Evolutionary conservation across 2,797 vertebrate species (phyloP).

Genomic region (Enteromius radiatus): DNA sequence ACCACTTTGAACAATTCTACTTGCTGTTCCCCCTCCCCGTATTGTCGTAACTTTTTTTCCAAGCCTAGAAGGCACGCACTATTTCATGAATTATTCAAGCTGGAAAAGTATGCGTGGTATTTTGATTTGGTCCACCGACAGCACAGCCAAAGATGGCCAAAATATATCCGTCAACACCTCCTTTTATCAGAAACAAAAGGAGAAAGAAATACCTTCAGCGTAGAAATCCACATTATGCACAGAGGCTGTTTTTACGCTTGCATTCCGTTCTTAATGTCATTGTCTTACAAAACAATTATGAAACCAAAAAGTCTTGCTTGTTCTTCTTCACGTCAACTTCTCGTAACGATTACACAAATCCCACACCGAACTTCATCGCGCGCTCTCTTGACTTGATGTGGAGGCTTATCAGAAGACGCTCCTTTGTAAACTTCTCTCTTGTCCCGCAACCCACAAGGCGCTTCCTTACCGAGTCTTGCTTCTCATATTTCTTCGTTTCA

Average conservation of each 20-base stretch:
- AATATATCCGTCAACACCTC: conserved; percentile 56
- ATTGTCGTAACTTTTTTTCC: conserved; percentile 63
- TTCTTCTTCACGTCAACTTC: conserved; percentile 58
- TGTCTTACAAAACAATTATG: neutral
- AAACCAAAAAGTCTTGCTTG: conserved; percentile 30
- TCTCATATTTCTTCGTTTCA: conserved; percentile 43
- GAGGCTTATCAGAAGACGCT: conserved; percentile 32
- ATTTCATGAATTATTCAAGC: conserved; percentile 70
- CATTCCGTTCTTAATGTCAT: conserved; percentile 36
- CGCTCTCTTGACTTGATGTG: conserved; percentile 44
- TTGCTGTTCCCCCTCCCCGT: conserved; percentile 65
- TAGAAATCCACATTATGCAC: conserved; percentile 55
- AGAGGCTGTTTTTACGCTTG: conserved; percentile 40
- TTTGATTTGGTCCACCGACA: conserved; percentile 53
- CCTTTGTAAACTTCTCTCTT: conserved; percentile 48
- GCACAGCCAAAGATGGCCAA: conserved; percentile 31
- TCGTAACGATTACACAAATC: conserved; percentile 63
- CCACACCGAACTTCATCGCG: conserved; percentile 49
- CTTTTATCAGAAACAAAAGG: conserved; percentile 19
- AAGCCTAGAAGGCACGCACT: conserved; percentile 60
- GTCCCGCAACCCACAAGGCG: conserved; percentile 32
- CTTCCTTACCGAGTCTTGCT: conserved; percentile 34
- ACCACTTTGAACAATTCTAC: conserved; percentile 65
- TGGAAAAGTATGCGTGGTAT: conserved; percentile 60
- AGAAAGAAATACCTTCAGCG: conserved; percentile 35